These are phyloP conservation scores for Pterostichus niger DNA, from an alignment of 2,888 invertebrate genomes.

Conservation along the genomic window DNA sequence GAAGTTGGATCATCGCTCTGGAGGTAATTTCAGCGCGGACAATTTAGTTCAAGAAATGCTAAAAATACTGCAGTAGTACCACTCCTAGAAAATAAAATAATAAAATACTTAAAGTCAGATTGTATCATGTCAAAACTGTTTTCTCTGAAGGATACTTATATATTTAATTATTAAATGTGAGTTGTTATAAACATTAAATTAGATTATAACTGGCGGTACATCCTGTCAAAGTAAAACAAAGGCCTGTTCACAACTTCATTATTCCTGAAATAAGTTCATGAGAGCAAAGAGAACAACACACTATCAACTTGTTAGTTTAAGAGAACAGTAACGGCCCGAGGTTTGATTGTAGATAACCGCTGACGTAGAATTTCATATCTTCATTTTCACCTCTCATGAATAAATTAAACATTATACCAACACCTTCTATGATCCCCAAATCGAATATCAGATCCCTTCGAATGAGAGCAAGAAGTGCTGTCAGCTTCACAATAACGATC, in stretches of 20 bases:
- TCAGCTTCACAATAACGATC: conserved; percentile 37
- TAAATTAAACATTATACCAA: conserved; percentile 64
- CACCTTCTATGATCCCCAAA: conserved; percentile 52
- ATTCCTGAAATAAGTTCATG: background rate
- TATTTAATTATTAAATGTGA: background rate
- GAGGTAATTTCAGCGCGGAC: too few relatives aligned
- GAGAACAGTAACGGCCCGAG: conserved; percentile 48
- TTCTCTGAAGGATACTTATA: background rate
- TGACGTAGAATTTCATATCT: conserved; percentile 60
- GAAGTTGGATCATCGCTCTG: too few relatives aligned
- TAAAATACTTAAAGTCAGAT: too few relatives aligned
- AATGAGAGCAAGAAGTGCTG: background rate
- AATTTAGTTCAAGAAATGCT: too few relatives aligned
- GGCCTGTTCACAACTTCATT: background rate
- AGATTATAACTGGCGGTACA: conserved; percentile 7
- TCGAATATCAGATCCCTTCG: conserved; percentile 26
- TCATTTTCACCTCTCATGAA: conserved; percentile 65
- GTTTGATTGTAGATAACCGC: conserved; percentile 37
- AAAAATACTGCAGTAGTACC: too few relatives aligned
- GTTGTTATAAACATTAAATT: conserved; percentile 38
- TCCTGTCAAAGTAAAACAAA: conserved; percentile 13
- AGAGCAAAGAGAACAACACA: background rate
- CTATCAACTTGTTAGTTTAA: conserved; percentile 40
- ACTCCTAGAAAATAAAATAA: too few relatives aligned
- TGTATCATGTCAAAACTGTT: too few relatives aligned